Conservation (phyloP, 37 sponge, comb jelly and placozoan species). For the Halisarca cf. caerulea region DNA sequence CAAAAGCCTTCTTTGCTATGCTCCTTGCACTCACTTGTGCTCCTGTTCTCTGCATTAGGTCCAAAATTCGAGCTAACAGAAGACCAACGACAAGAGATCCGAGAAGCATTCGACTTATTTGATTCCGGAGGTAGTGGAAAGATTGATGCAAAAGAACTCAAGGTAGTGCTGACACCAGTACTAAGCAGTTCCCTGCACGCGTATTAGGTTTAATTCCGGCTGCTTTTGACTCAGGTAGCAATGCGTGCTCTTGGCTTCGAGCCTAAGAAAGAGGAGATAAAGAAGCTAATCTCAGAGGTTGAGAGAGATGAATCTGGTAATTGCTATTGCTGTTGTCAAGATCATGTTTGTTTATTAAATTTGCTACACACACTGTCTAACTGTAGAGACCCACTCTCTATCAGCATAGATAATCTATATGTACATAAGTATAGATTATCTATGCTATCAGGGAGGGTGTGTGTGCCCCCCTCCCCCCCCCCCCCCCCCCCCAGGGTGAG, state of each 20-base stretch:
- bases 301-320: slow-evolving; percentile 96
- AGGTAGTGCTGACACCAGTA: slow-evolving; percentile 48
- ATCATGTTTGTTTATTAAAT: no score
- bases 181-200: no score
- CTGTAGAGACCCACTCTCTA: no score
- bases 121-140: slow-evolving; percentile 96
- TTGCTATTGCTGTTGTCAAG: no score
- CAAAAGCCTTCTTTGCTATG: no score
- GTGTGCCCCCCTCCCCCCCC: no score
- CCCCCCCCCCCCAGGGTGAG: no score
- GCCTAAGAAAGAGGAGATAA: slow-evolving; percentile 99
- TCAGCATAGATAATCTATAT: no score
- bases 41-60: slow-evolving; percentile 32
- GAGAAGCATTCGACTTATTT: slow-evolving; percentile 98
- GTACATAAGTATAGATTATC: no score
- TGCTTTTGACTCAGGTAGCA: slow-evolving; percentile 84
- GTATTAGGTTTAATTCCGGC: neutral
- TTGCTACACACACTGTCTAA: no score
- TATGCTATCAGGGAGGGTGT: no score
- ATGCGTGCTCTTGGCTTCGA: slow-evolving; percentile 98
- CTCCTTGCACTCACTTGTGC: neutral
- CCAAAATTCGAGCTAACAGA: slow-evolving; percentile 95
- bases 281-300: slow-evolving; percentile 93
- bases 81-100: slow-evolving; percentile 98
- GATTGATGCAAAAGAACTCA: slow-evolving; percentile 96